phyloP scores from a whole-genome alignment of 2,888 invertebrate genomes.

The Platycnemis pennipes region DNA sequence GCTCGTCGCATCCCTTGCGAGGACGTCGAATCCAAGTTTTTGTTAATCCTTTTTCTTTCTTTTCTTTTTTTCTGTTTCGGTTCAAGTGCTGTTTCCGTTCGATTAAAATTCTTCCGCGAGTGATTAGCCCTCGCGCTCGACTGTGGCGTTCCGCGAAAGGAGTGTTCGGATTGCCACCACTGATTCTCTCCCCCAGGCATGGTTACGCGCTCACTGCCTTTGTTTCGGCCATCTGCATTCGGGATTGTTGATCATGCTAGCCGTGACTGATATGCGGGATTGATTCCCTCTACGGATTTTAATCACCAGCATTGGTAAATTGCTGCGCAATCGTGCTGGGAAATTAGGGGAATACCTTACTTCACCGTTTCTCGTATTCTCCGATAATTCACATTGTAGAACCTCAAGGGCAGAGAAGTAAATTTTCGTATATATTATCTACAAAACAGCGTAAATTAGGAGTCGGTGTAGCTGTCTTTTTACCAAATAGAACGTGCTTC shows the following conservation, averaged over 20 bases:
- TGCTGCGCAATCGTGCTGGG: too few species aligned
- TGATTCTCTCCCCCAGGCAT: not conserved
- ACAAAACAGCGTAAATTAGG: too few species aligned
- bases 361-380: too few species aligned
- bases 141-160: not conserved
- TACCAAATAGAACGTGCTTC: too few species aligned
- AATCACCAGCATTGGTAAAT: not conserved
- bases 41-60: not conserved
- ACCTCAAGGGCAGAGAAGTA: too few species aligned
- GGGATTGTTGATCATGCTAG: not conserved
- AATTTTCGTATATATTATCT: too few species aligned
- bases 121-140: not conserved
- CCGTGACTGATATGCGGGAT: not conserved
- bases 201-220: not conserved
- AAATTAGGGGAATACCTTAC: too few species aligned
- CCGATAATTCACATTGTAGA: too few species aligned
- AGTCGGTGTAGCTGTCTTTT: too few species aligned
- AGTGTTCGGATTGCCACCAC: not conserved
- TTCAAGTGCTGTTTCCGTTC: slow-evolving; percentile 25
- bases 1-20: not conserved
- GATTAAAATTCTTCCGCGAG: slow-evolving; percentile 28
- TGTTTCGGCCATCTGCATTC: not conserved
- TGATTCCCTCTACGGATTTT: not conserved
- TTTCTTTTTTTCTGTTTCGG: not conserved
- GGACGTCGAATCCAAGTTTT: not conserved